Conservation (phyloP, 2,797 vertebrate genomes). For the Alfaro cultratus region DNA sequence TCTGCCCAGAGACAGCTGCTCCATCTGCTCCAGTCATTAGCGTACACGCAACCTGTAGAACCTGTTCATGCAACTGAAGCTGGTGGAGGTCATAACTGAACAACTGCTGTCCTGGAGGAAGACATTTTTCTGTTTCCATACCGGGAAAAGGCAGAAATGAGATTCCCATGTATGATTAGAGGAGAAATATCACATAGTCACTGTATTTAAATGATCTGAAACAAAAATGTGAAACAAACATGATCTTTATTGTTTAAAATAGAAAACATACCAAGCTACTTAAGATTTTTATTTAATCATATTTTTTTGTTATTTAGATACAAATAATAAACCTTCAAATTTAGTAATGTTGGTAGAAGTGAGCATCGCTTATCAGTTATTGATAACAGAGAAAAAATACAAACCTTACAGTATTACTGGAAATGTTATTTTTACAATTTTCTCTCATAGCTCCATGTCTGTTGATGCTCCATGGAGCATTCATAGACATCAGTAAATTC, state of each 20-base stretch:
- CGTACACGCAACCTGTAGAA: conserved; percentile 33
- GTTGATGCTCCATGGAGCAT: too few relatives aligned
- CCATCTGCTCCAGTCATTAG: conserved; percentile 45
- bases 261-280: background rate
- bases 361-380: too few relatives aligned
- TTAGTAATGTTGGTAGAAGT: too few relatives aligned
- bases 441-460: too few relatives aligned
- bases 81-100: conserved; percentile 30
- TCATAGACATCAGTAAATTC: too few relatives aligned
- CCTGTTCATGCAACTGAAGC: conserved; percentile 42
- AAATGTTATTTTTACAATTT: background rate
- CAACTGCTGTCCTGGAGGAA: conserved; percentile 32
- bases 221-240: background rate
- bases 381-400: background rate
- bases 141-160: background rate
- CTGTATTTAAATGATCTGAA: background rate
- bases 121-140: background rate
- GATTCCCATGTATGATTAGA: background rate
- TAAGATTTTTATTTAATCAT: background rate
- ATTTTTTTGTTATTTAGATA: background rate
- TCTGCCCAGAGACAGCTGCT: conserved; percentile 45
- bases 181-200: background rate
- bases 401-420: background rate
- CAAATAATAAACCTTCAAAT: background rate
- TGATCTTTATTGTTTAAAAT: background rate